Percentiles rank a stretch among this genome's conserved stretches.
Conservation (phyloP, 2,888 invertebrate species). For the Branchinecta sandiegonensis region DNA sequence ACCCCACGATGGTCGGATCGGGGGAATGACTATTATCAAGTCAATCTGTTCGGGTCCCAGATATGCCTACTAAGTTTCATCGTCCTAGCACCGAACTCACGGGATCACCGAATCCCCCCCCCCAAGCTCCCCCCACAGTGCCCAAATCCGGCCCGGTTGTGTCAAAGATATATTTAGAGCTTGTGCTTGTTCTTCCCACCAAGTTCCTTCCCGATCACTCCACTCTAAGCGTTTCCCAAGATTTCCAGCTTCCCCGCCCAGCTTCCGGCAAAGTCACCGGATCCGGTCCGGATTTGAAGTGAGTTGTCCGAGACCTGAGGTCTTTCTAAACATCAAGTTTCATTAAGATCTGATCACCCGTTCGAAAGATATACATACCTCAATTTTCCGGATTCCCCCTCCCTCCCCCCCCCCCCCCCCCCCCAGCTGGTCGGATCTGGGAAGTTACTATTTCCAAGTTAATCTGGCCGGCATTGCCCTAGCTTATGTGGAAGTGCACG, state of each 20-base stretch:
- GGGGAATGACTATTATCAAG: no score
- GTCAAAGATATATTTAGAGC: background rate
- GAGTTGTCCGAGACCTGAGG: background rate
- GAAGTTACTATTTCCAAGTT: background rate
- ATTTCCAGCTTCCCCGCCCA: background rate
- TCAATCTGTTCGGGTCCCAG: no score
- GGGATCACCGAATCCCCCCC: slow-evolving; percentile 9
- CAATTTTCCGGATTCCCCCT: background rate
- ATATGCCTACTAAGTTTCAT: no score
- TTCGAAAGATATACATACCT: background rate
- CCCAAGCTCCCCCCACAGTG: slow-evolving; percentile 4
- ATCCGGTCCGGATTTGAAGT: background rate
- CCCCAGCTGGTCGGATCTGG: background rate
- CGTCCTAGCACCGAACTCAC: no score
- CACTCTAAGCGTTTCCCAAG: background rate
- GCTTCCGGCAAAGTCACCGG: background rate
- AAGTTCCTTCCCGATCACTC: background rate
- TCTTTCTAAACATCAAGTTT: background rate
- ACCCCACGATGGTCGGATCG: no score
- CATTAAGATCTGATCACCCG: slow-evolving; percentile 14
- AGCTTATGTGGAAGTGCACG: no score
- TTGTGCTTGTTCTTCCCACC: slow-evolving; percentile 8
- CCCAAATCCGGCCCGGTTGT: background rate
- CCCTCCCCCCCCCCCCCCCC: background rate
- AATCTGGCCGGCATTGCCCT: no score